phyloP scores from a whole-genome alignment of 2,888 invertebrate genomes.

The Bellardia pandia region DNA sequence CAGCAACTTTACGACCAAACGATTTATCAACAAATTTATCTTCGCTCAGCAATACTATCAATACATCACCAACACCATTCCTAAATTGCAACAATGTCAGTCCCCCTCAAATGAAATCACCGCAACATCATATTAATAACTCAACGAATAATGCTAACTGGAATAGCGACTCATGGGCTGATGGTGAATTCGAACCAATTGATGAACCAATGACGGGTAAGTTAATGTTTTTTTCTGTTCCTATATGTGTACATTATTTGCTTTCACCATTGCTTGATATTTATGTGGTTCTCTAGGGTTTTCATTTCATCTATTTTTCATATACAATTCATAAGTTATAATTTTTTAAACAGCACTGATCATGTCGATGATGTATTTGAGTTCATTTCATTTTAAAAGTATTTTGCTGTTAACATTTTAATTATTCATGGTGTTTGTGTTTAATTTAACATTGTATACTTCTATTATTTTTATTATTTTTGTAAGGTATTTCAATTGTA shows the following conservation, averaged over 20 bases:
- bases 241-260: neutral
- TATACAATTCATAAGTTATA: neutral
- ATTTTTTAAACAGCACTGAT: constrained; percentile 36
- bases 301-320: neutral
- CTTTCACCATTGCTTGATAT: neutral
- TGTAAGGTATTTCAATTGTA: neutral
- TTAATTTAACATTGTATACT: neutral
- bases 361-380: constrained; percentile 4
- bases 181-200: constrained; percentile 91
- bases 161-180: constrained; percentile 88
- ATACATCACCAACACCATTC: constrained; percentile 77
- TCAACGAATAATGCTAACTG: constrained; percentile 83
- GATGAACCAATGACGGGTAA: constrained; percentile 88
- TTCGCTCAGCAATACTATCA: constrained; percentile 76
- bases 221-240: constrained; percentile 36
- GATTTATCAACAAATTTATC: constrained; percentile 78
- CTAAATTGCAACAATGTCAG: constrained; percentile 83
- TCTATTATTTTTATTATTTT: neutral
- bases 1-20: constrained; percentile 80
- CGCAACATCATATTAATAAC: constrained; percentile 80
- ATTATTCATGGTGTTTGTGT: neutral
- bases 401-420: neutral
- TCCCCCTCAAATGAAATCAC: constrained; percentile 77
- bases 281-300: neutral
- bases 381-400: neutral